Conservation (phyloP, 1,140 invertebrate species). For the Drosophila pseudoananassae region DNA sequence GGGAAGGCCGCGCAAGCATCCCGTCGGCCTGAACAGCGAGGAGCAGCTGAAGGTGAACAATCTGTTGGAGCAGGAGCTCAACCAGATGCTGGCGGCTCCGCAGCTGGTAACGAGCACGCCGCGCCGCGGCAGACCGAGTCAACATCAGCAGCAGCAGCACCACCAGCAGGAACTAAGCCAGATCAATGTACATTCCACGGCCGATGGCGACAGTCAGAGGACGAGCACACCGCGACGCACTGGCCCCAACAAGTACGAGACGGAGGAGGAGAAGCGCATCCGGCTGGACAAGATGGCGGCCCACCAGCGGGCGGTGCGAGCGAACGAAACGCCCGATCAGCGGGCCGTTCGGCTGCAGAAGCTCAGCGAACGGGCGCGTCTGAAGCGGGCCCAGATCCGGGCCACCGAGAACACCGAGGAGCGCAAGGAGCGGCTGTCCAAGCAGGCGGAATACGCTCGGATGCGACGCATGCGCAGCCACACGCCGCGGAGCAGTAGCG, state of each 20-base stretch:
- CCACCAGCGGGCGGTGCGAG: conserved; percentile 81
- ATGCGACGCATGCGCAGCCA: conserved; percentile 77
- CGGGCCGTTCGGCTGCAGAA: conserved; percentile 84
- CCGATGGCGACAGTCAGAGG: conserved; percentile 51
- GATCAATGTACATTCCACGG: conserved; percentile 75
- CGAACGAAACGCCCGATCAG: conserved; percentile 86
- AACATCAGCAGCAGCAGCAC: conserved; percentile 22
- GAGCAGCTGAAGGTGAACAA: conserved; percentile 73
- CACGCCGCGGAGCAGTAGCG: conserved; percentile 66
- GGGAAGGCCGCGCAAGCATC: conserved; percentile 72
- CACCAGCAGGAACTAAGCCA: conserved; percentile 49
- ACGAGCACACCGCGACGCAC: conserved; percentile 56
- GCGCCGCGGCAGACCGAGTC: conserved; percentile 43
- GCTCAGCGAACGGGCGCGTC: conserved; percentile 77
- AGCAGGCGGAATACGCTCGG: conserved; percentile 81
- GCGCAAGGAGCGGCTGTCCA: conserved; percentile 72
- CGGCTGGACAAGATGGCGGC: conserved; percentile 83
- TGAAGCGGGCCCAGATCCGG: conserved; percentile 76
- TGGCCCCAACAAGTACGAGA: conserved; percentile 74
- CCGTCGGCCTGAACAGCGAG: conserved; percentile 21
- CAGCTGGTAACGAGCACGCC: conserved; percentile 42
- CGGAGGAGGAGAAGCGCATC: conserved; percentile 77
- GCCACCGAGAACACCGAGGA: conserved; percentile 78
- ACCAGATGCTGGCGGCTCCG: conserved; percentile 76
- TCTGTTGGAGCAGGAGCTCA: conserved; percentile 76